A percentile compares a stretch with the other conserved stretches of the same genome.
Evolutionary conservation across 1,140 invertebrate species (phyloP).

Genomic region (Leucophenga varia): DNA sequence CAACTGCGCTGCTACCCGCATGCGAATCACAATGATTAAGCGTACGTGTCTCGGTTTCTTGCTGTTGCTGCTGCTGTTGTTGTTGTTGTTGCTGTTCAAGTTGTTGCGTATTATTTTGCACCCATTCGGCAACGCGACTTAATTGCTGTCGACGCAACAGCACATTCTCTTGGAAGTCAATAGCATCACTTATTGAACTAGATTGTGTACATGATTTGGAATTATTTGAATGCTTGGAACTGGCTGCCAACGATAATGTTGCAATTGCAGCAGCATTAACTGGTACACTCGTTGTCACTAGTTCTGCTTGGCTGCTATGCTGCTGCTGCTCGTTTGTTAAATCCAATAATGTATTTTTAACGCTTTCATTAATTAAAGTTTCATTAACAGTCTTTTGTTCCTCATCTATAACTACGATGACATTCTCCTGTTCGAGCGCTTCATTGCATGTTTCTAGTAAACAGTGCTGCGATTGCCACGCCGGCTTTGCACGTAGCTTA

Average conservation of each 20-base stretch:
- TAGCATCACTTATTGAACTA: conserved; percentile 46
- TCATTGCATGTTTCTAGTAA: too few species aligned
- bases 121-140: conserved; percentile 70
- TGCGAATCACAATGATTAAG: conserved; percentile 32
- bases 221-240: conserved; percentile 42
- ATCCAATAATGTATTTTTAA: neutral
- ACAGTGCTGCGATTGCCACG: too few species aligned
- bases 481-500: conserved; percentile 26
- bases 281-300: conserved; percentile 5
- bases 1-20: conserved; percentile 34
- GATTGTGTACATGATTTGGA: conserved; percentile 30
- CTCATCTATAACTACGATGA: neutral
- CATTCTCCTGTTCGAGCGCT: too few species aligned
- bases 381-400: neutral
- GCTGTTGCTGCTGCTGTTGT: conserved; percentile 16
- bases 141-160: conserved; percentile 63
- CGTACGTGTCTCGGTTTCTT: neutral
- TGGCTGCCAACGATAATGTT: conserved; percentile 12
- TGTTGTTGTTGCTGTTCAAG: conserved; percentile 40
- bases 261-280: neutral
- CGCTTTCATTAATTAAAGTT: neutral
- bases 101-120: conserved; percentile 61
- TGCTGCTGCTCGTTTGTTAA: neutral
- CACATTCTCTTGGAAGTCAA: conserved; percentile 51
- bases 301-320: neutral